Percentiles rank a stretch among this genome's conserved stretches.
These are phyloP conservation scores for Orchesella cincta DNA, from an alignment of 1,140 invertebrate species.

Conservation along the genomic window DNA sequence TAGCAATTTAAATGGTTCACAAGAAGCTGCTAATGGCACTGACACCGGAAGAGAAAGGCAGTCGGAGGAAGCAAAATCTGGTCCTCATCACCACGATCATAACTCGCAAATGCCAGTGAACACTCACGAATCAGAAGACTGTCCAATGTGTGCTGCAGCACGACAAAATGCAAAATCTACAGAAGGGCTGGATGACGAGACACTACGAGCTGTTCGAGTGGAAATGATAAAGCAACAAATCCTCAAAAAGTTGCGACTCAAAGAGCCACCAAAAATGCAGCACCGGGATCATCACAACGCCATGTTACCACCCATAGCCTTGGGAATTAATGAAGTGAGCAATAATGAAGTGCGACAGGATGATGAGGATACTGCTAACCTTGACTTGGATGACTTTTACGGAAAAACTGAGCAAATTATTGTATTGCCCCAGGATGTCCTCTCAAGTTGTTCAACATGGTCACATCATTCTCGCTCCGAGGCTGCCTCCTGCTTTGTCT, in stretches of 20 bases:
- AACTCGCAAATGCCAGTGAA: neutral
- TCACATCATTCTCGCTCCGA: slow-evolving; percentile 43
- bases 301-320: slow-evolving; percentile 69
- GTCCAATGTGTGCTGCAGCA: slow-evolving; percentile 18
- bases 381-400: slow-evolving; percentile 68
- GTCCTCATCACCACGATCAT: neutral
- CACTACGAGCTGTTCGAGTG: slow-evolving; percentile 34
- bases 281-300: slow-evolving; percentile 56
- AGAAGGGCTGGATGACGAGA: neutral
- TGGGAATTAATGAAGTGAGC: slow-evolving; percentile 60
- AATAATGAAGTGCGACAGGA: slow-evolving; percentile 56
- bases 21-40: neutral
- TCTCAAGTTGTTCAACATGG: slow-evolving; percentile 12
- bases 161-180: neutral
- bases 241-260: slow-evolving; percentile 72
- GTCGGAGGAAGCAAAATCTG: neutral
- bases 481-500: slow-evolving; percentile 70
- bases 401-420: slow-evolving; percentile 77
- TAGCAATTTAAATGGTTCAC: neutral
- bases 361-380: slow-evolving; percentile 53
- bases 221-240: slow-evolving; percentile 81
- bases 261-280: slow-evolving; percentile 68
- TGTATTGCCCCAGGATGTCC: slow-evolving; percentile 71
- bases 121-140: neutral
- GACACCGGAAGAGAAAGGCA: neutral